phyloP scores from a whole-genome alignment of 2,888 invertebrate genomes.

The Cryptocheilus praepositus region DNA sequence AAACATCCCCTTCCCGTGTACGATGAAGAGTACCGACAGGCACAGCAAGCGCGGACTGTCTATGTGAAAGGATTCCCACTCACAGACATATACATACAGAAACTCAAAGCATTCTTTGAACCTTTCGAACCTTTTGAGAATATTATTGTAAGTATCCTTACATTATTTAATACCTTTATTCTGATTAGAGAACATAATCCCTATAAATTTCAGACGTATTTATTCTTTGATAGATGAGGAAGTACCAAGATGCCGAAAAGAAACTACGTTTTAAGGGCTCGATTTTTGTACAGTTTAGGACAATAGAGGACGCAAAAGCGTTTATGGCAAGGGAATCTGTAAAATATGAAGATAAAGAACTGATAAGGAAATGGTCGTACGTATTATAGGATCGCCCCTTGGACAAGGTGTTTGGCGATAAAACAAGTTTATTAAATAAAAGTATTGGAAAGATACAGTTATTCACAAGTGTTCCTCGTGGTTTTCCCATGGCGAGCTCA shows the following conservation, averaged over 20 bases:
- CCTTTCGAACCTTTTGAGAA: constrained; percentile 78
- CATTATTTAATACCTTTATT: not conserved
- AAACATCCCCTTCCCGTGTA: constrained; percentile 88
- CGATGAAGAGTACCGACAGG: constrained; percentile 88
- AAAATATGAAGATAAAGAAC: constrained; percentile 81
- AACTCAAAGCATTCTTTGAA: constrained; percentile 84
- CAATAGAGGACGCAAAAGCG: constrained; percentile 86
- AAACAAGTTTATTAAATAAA: no score
- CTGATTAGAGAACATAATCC: not conserved
- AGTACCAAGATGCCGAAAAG: constrained; percentile 81
- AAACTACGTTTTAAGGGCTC: constrained; percentile 91
- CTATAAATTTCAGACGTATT: constrained; percentile 18
- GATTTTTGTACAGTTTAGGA: constrained; percentile 91
- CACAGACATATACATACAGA: constrained; percentile 81
- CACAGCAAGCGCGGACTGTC: constrained; percentile 84
- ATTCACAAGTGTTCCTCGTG: no score
- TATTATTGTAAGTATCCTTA: constrained; percentile 68
- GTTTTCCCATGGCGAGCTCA: no score
- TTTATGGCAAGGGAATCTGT: constrained; percentile 83
- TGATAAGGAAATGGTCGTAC: constrained; percentile 84
- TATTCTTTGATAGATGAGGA: constrained; percentile 73
- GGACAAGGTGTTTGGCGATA: no score
- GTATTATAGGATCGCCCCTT: no score
- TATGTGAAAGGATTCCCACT: constrained; percentile 93
- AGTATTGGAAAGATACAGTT: no score